Base-by-base conservation (phyloP, 2,888 invertebrate genomes). In the Nomada lathburiana region DNA sequence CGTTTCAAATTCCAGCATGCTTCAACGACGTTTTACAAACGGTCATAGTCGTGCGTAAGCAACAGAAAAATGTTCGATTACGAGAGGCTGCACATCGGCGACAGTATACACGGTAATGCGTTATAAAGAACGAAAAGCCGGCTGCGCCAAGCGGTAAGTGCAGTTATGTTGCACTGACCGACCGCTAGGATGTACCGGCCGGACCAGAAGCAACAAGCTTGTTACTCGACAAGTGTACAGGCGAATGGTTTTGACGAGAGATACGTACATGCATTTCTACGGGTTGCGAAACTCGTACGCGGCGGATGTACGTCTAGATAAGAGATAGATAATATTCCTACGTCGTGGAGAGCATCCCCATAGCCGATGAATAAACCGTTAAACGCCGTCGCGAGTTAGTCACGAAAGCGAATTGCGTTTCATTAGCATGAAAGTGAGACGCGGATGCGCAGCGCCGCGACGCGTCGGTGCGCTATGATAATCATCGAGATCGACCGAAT, bases 91-190 rank as follows among this genome's bases (percentile, higher is more conserved):
- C 60, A 60, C 59, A 75, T 76, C 68, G 36, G 55, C 67, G 67
- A 75, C 82, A 36, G 36, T 7, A 36, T 36, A 75, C 80, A 87
- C 85, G 80, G 85, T 79, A 84, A 86, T 70, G 47, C 75, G 83
- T 85, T 64, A 83, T 76, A 79, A 81, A 81, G 79, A 80, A 75
- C 62, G 76, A 68, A 86, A 84, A 83, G 83, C 82, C 82, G 75
- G 80, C 83, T 75, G 76, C 55, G 69, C 72, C 86, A 86, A 36
- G 86, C 80, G 83, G 88, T 84, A 89, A 91, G 89, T 91, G 91
- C 91, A 91, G 91, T 91, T 91, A 91, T 91, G 91, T 91, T 91
- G 90, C 87, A 90, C 90, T 91, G 91, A 91, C 91, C 91, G 91
- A 91, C 91, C 91, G 91, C 90, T 89, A 89, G 81, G 82, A 87